Conservation (phyloP, 2,888 invertebrate species). For the Ischnura elegans region DNA sequence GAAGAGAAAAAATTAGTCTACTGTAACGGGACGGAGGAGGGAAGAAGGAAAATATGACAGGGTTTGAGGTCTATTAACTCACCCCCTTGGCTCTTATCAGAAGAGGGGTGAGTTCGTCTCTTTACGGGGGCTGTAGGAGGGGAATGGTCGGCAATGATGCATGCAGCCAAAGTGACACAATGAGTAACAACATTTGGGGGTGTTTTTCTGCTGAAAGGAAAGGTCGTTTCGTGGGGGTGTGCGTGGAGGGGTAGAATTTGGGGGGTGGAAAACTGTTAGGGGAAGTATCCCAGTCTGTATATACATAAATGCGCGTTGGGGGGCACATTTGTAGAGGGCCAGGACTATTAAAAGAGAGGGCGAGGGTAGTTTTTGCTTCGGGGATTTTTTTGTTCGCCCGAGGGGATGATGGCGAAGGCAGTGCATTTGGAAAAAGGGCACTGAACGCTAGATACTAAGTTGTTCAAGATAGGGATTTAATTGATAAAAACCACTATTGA, state of each 20-base stretch:
- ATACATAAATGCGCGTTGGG: not conserved
- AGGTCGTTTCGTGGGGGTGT: not conserved
- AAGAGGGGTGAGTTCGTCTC: not conserved
- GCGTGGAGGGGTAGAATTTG: not conserved
- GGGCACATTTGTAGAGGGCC: not conserved
- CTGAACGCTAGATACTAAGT: too few relatives aligned
- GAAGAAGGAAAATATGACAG: constrained; percentile 8
- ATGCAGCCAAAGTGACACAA: constrained; percentile 42
- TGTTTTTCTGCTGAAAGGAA: constrained; percentile 46
- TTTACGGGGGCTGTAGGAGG: not conserved
- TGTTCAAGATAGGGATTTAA: too few relatives aligned
- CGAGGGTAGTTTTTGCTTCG: not conserved
- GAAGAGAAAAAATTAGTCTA: not conserved
- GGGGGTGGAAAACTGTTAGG: not conserved
- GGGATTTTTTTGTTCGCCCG: constrained; percentile 30
- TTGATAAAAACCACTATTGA: too few relatives aligned
- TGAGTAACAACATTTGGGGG: constrained; percentile 58
- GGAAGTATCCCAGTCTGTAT: not conserved
- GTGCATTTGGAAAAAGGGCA: too few relatives aligned
- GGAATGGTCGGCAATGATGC: constrained; percentile 36
- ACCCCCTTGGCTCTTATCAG: not conserved
- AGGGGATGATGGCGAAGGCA: too few relatives aligned
- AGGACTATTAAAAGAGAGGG: not conserved
- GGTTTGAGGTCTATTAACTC: not conserved
- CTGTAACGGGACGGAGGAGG: not conserved